Base-by-base conservation (phyloP, 2,888 invertebrate genomes). In the Cosmia trapezina region DNA sequence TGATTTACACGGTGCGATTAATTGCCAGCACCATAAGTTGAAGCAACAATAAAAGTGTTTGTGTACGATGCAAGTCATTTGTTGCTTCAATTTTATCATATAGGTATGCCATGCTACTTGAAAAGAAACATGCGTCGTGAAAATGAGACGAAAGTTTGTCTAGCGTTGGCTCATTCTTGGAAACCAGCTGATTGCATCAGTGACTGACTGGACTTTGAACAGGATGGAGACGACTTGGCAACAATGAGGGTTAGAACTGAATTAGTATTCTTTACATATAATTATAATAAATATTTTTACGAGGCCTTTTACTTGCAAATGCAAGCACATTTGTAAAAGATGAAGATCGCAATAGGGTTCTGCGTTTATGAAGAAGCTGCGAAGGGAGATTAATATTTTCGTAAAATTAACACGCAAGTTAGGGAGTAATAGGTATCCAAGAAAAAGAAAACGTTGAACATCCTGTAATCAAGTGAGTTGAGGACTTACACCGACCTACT, bases 151-250 rank as follows among this genome's bases (percentile, higher is more conserved):
- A 28, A 45, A n/a, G 4, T 17, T 28, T n/a, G 37, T 59, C 49
- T 67, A 41, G 14, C 19, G 17, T 17, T 53, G 28, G 47, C 28
- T 59, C 33, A 33, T 53, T 62, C 12, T 3, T 37, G 45, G 59
- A 70, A 60, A 64, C 5, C 57, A 71, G 60, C 56, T 71, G 45
- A 71, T 64, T 6, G 11, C 19, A 76, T 57, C 51, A 45, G 19
- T 45, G 49, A 14, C 14, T 45, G 61, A 37, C 28, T 62, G 53
- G 56, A 70, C 70, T 69, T 70, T 60, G 71, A 76, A 71, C 77
- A 76, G 67, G 77, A 80, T 76, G 62, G 33, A 81, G 45, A 68
- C 45, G 22, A 72, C 63, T 81, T 77, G 71, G 68, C 78, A 81
- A 72, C 77, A 57, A 53, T 62, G 49, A 69, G 11, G 69, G n/a